Percentiles rank a stretch among this genome's conserved stretches.
Evolutionary conservation across 2,797 vertebrate genomes (phyloP).

Genomic region (Gymnoscopelus microlampas): DNA sequence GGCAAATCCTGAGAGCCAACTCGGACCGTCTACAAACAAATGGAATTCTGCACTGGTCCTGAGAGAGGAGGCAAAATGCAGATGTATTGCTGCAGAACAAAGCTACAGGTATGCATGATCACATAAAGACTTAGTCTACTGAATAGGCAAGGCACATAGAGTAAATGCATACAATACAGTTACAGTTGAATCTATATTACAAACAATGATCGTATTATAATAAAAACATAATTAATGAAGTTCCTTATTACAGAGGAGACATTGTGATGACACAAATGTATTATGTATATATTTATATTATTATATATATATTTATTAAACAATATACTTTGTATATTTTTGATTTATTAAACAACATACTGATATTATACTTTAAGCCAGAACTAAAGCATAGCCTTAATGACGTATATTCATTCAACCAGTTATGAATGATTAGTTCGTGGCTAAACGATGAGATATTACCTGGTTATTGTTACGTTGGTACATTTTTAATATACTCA

Average conservation of each 20-base stretch:
- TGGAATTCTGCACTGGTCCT: conserved; percentile 51
- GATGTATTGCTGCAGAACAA: conserved; percentile 38
- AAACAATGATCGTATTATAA: neutral
- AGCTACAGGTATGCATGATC: conserved; percentile 25
- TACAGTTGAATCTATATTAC: neutral
- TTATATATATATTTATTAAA: too few relatives aligned
- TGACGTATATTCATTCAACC: too few relatives aligned
- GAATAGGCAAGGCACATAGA: neutral
- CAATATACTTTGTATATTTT: too few relatives aligned
- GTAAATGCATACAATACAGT: neutral
- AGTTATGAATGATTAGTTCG: too few relatives aligned
- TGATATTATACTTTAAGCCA: too few relatives aligned
- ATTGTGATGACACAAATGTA: too few relatives aligned
- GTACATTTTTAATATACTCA: neutral
- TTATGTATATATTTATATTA: neutral
- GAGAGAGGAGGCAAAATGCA: conserved; percentile 53
- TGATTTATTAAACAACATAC: too few relatives aligned
- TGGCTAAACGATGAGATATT: too few relatives aligned
- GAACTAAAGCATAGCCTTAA: too few relatives aligned
- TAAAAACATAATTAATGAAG: neutral
- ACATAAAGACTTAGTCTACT: conserved; percentile 14
- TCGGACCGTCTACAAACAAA: conserved; percentile 36
- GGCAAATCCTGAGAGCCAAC: conserved; percentile 39
- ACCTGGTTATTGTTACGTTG: too few relatives aligned
- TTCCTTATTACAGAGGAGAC: too few relatives aligned